Evolutionary conservation across 1,140 invertebrate species (phyloP).

Genomic region (Micrasema longulum): DNA sequence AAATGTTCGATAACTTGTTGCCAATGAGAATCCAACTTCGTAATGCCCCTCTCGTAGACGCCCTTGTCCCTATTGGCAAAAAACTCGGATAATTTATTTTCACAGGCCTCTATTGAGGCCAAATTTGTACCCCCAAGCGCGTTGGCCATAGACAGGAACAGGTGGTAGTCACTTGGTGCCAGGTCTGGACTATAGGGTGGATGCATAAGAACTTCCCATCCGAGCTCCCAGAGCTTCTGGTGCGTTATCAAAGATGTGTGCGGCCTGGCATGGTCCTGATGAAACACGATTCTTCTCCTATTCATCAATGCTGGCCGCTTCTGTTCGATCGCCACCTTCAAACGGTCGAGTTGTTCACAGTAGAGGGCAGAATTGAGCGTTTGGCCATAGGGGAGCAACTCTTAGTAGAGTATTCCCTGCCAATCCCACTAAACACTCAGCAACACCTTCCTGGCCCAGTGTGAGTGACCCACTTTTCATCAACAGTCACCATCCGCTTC

Average conservation of each 20-base stretch:
- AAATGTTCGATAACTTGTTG: too few species aligned
- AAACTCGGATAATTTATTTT: conserved; percentile 19
- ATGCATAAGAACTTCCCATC: conserved; percentile 22
- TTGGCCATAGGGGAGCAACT: background rate
- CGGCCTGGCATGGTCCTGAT: too few species aligned
- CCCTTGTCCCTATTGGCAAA: conserved; percentile 9
- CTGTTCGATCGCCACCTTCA: background rate
- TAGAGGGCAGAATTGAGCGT: background rate
- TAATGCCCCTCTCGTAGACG: conserved; percentile 9
- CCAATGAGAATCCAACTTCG: too few species aligned
- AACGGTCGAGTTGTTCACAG: conserved; percentile 1
- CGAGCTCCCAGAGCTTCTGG: too few species aligned
- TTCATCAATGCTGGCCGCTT: background rate
- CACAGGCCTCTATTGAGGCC: conserved; percentile 13
- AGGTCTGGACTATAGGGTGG: conserved; percentile 22
- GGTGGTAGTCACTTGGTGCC: conserved; percentile 20
- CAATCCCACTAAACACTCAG: too few species aligned
- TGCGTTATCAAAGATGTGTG: too few species aligned
- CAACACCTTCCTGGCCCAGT: too few species aligned
- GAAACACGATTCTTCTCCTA: background rate
- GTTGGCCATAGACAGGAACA: conserved; percentile 16
- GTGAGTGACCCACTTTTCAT: too few species aligned
- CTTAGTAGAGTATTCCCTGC: too few species aligned
- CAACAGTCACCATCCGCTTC: conserved; percentile 20
- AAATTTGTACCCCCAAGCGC: conserved; percentile 16